Base-by-base conservation (phyloP, 2,113 vertebrate species). In the Callorhinus ursinus region DNA sequence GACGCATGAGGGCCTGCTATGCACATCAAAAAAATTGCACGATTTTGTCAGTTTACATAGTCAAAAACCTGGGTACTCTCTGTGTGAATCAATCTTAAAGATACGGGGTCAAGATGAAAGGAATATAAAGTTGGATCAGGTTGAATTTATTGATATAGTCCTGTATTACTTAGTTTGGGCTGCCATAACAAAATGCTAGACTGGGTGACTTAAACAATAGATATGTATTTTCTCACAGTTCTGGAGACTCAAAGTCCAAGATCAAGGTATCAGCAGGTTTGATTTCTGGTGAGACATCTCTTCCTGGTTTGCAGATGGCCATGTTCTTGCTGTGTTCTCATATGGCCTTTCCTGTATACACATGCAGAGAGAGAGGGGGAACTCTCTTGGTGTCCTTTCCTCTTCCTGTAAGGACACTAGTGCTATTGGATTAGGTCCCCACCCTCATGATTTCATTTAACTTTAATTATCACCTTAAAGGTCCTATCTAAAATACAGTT, bases 141-240 rank as follows among this genome's bases (percentile, higher is more conserved):
- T 10, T 71, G n/a, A 80, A 59, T 96, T 88, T 69, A 80, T 49
- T 61, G 65, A 86, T 21, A 74, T 7, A 2, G 22, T 0, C 3
- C 26, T 90, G 0, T 59, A 24, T 95, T 80, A 65, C 53, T 94
- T 18, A 94, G 15, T 24, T 79, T 83, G 28, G 42, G 6, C 11
- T 80, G 1, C 39, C 21, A 49, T 57, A 84, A 71, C n/a, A 93
- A 79, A 79, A 42, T 42, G 4, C 12, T 12, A 15, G 31, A 46
- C 12, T 39, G 2, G 8, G 19, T 57, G 46, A 16, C 12, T 95
- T 59, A 80, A 94, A 65, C 10, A 77, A 71, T 46, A 74, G 46
- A 80, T 85, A 55, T 26, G 3, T 84, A 80, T 96, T 76, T 96
- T 85, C 33, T 90, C 28, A 85, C 12, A 31, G 21, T 92, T 85